phyloP scores from a whole-genome alignment of 2,113 vertebrate genomes.

The Calonectris borealis region DNA sequence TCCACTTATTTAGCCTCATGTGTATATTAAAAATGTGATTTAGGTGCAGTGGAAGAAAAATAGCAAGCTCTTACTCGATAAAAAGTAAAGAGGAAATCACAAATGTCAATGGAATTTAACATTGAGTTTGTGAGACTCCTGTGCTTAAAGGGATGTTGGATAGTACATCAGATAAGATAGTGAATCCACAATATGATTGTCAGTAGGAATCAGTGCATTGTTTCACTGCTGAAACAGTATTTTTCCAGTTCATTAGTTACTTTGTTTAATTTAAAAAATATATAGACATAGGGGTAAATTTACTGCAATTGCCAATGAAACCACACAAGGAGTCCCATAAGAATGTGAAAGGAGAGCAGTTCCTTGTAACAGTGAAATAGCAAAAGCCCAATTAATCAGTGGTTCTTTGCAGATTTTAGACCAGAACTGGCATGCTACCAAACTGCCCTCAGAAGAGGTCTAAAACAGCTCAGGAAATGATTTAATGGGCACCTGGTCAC shows the following conservation, averaged over 20 bases:
- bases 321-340: constrained; percentile 15
- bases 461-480: constrained; percentile 66
- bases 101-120: neutral
- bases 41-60: neutral
- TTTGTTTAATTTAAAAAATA: constrained; percentile 6
- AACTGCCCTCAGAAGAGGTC: constrained; percentile 61
- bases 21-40: neutral
- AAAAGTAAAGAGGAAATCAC: neutral
- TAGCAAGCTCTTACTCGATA: neutral
- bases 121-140: neutral
- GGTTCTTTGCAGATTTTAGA: constrained; percentile 53
- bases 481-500: constrained; percentile 67
- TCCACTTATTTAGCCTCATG: neutral
- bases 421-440: constrained; percentile 48
- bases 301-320: constrained; percentile 8
- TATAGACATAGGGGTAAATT: neutral
- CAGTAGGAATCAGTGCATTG: neutral
- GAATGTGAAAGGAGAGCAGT: constrained; percentile 10
- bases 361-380: constrained; percentile 7
- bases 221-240: neutral
- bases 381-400: constrained; percentile 53
- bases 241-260: constrained; percentile 16
- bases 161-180: neutral
- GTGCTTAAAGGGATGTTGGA: neutral
- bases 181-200: neutral